Evolutionary conservation across 2,888 invertebrate genomes (phyloP), one percentile per base, ranked within the genome.

Genomic region (Meliscaeva auricollis): DNA sequence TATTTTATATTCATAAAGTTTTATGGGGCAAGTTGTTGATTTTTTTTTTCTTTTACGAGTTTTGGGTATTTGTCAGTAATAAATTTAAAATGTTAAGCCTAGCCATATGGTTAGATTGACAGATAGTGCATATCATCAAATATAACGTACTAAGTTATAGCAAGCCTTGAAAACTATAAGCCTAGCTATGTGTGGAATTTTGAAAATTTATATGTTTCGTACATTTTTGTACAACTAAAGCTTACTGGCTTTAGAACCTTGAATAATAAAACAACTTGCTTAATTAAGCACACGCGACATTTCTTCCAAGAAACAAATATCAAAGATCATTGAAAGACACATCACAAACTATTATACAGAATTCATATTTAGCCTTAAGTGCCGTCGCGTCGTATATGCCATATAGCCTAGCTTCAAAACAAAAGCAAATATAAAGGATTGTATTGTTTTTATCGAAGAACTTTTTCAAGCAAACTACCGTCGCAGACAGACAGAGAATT

Each of bases 401-500:
- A 38, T 9, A 38, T 1, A 38, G 35, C 35, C 38, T 38, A 13
- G 9, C 9, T 38, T 13, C 11, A 52, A 38, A 44, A 32, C 30
- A 56, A 62, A 58, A 56, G 66, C 41, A 60, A 60, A 13, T 17
- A 70, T 69, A 32, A 32, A 66, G 50, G 41, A 73, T 73, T 64
- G 64, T 56, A 78, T 64, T 78, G 46, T 26, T 72, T 66, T 48
- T 62, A 8, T 44, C 4, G 60, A 46, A 64, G 38, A 72, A 26
- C 17, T 74, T 44, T 30, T 17, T 68, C 60, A 79, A 60, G 79
- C 74, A 52, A 79, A 66, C 68, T 73, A 68, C 74, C 79, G 74
- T 54, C 50, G 52, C 74, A 79, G 79, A 73, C 79, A 73, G 73
- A 68, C 73, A 52, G 48, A 66, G 50, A 60, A 52, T 41, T 62